Conservation (phyloP, 53 echinoderm and acorn worm genomes). For the Zoroaster sp. region DNA sequence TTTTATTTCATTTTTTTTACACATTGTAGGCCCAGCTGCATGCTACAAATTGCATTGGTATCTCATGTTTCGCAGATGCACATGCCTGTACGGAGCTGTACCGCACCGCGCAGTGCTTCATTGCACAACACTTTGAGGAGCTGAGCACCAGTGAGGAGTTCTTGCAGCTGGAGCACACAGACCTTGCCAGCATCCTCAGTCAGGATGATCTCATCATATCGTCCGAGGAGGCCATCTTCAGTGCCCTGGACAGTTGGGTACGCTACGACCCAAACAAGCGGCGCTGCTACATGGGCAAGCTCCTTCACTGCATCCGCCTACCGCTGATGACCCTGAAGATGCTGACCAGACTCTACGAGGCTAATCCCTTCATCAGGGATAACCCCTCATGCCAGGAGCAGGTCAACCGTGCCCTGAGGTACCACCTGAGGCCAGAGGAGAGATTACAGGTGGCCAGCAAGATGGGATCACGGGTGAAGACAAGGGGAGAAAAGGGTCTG, state of each 20-base stretch:
- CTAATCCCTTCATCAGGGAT: conserved; percentile 71
- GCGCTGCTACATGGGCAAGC: conserved; percentile 61
- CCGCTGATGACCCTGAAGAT: conserved; percentile 74
- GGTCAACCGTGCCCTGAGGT: conserved; percentile 75
- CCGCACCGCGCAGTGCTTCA: conserved; percentile 61
- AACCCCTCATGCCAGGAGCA: conserved; percentile 78
- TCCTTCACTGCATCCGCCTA: conserved; percentile 78
- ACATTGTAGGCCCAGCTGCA: conserved; percentile 74
- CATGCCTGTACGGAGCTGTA: conserved; percentile 85
- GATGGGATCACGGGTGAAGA: conserved; percentile 50
- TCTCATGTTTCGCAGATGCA: conserved; percentile 84
- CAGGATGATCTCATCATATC: conserved; percentile 74
- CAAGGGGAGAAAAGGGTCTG: conserved; percentile 61
- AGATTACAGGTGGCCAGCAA: conserved; percentile 59
- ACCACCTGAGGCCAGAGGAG: conserved; percentile 84
- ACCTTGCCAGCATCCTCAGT: conserved; percentile 69
- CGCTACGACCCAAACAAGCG: conserved; percentile 75
- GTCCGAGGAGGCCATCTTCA: conserved; percentile 79
- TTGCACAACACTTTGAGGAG: conserved; percentile 77
- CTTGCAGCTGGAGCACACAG: conserved; percentile 62
- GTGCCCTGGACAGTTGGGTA: conserved; percentile 78
- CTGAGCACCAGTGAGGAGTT: conserved; percentile 85
- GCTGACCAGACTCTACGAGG: conserved; percentile 71
- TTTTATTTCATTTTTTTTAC: neutral
- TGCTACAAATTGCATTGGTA: conserved; percentile 90